phyloP scores from a whole-genome alignment of 2,113 vertebrate genomes.

The Sialia sialis region DNA sequence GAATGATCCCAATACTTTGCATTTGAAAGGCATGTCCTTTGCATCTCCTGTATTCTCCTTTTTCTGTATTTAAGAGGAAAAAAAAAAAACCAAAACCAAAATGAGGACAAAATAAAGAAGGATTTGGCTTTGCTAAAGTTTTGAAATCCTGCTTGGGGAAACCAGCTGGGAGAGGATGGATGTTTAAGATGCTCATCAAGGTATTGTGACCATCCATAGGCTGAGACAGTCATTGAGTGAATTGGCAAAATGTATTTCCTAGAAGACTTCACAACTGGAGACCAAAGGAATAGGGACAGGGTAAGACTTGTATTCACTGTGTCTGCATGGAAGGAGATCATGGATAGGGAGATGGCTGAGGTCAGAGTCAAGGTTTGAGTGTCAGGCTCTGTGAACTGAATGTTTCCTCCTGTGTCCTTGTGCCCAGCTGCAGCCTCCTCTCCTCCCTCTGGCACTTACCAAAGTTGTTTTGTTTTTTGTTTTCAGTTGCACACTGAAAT shows the following conservation, averaged over 20 bases:
- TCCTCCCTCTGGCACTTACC: neutral
- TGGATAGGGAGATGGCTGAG: neutral
- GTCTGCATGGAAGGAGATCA: neutral
- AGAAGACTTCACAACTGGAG: neutral
- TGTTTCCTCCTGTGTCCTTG: neutral
- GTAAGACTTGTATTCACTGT: neutral
- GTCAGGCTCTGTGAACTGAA: neutral
- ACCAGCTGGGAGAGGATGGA: neutral
- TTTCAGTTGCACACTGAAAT: neutral
- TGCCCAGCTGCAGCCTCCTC: neutral
- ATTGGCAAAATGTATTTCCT: neutral
- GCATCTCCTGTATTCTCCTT: neutral
- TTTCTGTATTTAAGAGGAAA: neutral
- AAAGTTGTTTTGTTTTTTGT: neutral
- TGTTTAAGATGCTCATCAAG: neutral
- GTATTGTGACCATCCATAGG: neutral
- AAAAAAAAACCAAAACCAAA: too few relatives aligned
- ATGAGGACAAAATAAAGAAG: neutral
- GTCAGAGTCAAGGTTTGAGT: neutral
- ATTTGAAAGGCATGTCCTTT: neutral
- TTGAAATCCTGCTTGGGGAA: neutral
- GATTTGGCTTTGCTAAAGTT: neutral
- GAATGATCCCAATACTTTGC: neutral
- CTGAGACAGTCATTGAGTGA: neutral
- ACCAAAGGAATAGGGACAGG: neutral